Base-by-base conservation (phyloP, 37 sponge, comb jelly and placozoan genomes). In the Oopsacas minuta region DNA sequence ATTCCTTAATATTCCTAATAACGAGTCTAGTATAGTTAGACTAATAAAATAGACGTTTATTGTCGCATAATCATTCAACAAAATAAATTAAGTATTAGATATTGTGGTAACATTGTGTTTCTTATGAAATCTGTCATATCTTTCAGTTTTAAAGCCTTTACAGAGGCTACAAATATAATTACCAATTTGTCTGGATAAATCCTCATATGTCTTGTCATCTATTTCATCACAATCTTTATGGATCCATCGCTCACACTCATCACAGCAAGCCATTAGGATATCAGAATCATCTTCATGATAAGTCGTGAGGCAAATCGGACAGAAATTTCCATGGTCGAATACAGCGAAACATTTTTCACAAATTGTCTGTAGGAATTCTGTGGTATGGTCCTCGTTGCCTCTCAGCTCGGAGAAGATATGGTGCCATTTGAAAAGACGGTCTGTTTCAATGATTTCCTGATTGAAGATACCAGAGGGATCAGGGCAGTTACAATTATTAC, bases 191-290 rank as follows among this genome's bases (percentile, higher is more conserved):
- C 75, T 25, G 22, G 75, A 61, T 3, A 61, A n/a, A 61, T 61
- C 28, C 28, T 61, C 75, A n/a, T 61, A 61, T 25, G 75, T 61
- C 28, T n/a, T 61, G 28, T 61, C 75, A 61, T 61, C 75, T 32
- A 61, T 61, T 61, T 61, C 75, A 61, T 61, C 75, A n/a, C 75
- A 61, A 89, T 89, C 89, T 83, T 88, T 92, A 86, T 92, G 92
- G 32, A 92, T 87, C 92, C 92, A 89, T 5, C 89, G 34, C 52
- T 89, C 89, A 85, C 92, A 92, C 36, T 28, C 23, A 83, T 89
- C 88, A 53, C 92, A 92, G 86, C 89, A 89, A 0, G 87, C 91
- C 91, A 91, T 91, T 5, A 88, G 89, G 35, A 86, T 83, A 37
- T 89, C 88, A 0, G 85, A 52, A 22, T 89, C 87, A 36, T 89